Evolutionary conservation across 1,140 invertebrate species (phyloP), one percentile per base, ranked within the genome.

Genomic region (Asbolus verrucosus): DNA sequence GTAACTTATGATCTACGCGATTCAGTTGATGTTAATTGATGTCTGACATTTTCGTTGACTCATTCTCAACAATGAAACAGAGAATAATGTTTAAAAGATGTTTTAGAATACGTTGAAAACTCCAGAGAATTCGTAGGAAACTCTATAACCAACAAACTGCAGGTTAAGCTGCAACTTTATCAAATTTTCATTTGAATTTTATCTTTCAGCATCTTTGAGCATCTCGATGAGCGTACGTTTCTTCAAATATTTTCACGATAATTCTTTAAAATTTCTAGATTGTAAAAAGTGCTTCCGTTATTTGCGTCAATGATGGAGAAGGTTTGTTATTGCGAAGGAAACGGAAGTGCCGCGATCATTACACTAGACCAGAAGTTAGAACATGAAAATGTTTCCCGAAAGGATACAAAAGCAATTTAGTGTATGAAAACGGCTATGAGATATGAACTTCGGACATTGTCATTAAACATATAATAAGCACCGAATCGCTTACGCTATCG

Each of bases 371-470:
- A 69, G 50, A 69, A 69, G 60, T 65, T 69, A 21, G 41, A 50
- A 36, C 61, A 63, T 61, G 67, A 69, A 63, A 69, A 65, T 65
- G 60, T 54, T 43, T 43, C 67, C 60, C 67, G 8, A 50, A 69
- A 69, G 67, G 67, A 69, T 63, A 69, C 67, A 39, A 50, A 69
- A 54, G 60, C 60, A 61, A 69, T 68, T 69, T 69, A 43, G 54
- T 21, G 15, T 46, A 69, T 39, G 67, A 61, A 62, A 69, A 69
- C 41, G 60, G 18, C 60, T 65, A 11, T 36, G 60, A 69, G 67
- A 69, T 69, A 69, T 69, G 60, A 69, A 69, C 59, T 69, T 69
- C 60, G 59, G 67, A 65, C 67, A 69, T 69, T 61, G 60, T 63
- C 41, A 46, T 59, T 69, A 50, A 54, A 39, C 39, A 31, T 24